A percentile compares a stretch with the other conserved stretches of the same genome.
These are phyloP conservation scores for Cydia fagiglandana DNA, from an alignment of 1,140 invertebrate genomes.

Conservation along the genomic window DNA sequence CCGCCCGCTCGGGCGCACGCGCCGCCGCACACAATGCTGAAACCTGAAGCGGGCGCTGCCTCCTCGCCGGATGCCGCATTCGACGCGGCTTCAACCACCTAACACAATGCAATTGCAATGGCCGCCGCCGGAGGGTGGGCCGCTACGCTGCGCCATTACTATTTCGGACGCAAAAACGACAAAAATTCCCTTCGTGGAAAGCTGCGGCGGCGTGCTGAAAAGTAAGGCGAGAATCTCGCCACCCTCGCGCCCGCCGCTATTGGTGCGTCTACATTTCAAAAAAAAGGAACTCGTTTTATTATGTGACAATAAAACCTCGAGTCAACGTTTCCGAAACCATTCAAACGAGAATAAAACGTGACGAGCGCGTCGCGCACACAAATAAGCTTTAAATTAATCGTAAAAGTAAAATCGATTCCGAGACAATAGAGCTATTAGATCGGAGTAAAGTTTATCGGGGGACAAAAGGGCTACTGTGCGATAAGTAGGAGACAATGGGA, in stretches of 20 bases:
- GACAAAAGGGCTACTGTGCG: conserved; percentile 20
- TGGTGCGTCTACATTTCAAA: background rate
- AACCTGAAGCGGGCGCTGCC: conserved; percentile 50
- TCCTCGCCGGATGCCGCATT: conserved; percentile 57
- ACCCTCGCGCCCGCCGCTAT: conserved; percentile 9
- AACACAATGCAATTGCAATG: conserved; percentile 30
- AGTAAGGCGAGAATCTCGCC: background rate
- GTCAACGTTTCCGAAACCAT: conserved; percentile 24
- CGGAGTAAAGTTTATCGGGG: conserved; percentile 25
- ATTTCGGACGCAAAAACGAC: background rate
- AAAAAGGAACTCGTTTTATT: conserved; percentile 13
- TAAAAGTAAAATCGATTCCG: conserved; percentile 19
- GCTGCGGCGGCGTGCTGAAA: background rate
- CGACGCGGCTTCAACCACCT: conserved; percentile 43
- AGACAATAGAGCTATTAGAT: conserved; percentile 30
- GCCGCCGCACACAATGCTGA: conserved; percentile 56
- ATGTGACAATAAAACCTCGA: conserved; percentile 27
- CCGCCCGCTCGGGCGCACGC: conserved; percentile 43
- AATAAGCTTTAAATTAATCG: conserved; percentile 25
- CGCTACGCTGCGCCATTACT: conserved; percentile 16
- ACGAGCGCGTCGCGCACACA: conserved; percentile 22
- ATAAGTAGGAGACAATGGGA: conserved; percentile 13
- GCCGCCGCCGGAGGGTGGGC: conserved; percentile 24
- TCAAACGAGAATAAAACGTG: conserved; percentile 26
- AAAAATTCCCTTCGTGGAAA: conserved; percentile 11